Evolutionary conservation across 2,113 vertebrate genomes (phyloP).

Genomic region (Coryphaenoides rupestris): DNA sequence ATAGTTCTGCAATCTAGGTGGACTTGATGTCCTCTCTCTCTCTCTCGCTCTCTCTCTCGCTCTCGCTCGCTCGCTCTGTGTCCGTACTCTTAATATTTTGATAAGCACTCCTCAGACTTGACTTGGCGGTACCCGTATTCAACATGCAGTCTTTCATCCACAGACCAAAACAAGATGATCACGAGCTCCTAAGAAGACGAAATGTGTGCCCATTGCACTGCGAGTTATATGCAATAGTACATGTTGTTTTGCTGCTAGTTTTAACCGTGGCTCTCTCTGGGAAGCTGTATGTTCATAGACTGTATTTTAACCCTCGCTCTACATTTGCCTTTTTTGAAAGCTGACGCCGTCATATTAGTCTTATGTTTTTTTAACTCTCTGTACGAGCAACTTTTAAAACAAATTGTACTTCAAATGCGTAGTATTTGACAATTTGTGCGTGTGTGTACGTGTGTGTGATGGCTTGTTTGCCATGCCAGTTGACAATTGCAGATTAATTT

Average conservation of each 20-base stretch:
- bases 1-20: constrained; percentile 28
- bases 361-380: constrained; percentile 51
- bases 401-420: constrained; percentile 43
- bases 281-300: constrained; percentile 71
- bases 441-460: constrained; percentile 27
- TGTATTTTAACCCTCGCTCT: constrained; percentile 64
- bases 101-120: background rate
- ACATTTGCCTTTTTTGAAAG: constrained; percentile 62
- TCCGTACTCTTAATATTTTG: constrained; percentile 24
- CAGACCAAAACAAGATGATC: constrained; percentile 66
- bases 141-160: constrained; percentile 52
- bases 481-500: too few species aligned
- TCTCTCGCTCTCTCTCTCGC: constrained; percentile 21
- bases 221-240: constrained; percentile 84
- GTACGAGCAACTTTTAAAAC: constrained; percentile 38
- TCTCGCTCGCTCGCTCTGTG: too few species aligned
- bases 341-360: constrained; percentile 43
- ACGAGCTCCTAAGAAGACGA: constrained; percentile 74
- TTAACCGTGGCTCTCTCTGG: constrained; percentile 73
- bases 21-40: constrained; percentile 45
- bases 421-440: constrained; percentile 40
- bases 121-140: constrained; percentile 41
- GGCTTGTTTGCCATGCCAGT: constrained; percentile 38
- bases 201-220: constrained; percentile 86
- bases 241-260: constrained; percentile 87